Percentiles rank a stretch among this genome's conserved stretches.
Evolutionary conservation across 2,797 vertebrate species (phyloP).

Genomic region (Tinamus major): DNA sequence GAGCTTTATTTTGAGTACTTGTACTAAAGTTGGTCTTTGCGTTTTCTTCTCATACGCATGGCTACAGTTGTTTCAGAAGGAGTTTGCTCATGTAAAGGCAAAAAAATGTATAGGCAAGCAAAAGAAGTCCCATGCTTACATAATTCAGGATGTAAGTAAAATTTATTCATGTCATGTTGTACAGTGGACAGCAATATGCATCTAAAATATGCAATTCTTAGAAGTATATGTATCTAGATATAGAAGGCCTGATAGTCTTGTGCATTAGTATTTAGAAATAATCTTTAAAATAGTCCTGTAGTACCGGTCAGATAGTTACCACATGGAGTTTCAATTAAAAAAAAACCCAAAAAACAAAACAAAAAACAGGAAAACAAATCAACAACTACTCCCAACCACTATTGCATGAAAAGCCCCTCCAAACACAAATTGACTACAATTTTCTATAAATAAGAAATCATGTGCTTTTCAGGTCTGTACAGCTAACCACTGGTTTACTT

Average conservation of each 20-base stretch:
- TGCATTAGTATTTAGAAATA: conserved; percentile 11
- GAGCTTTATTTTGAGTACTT: neutral
- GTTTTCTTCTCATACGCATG: neutral
- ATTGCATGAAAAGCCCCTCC: neutral
- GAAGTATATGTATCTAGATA: neutral
- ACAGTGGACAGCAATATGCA: neutral
- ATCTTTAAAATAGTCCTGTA: conserved; percentile 15
- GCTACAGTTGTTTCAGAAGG: neutral
- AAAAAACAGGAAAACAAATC: neutral
- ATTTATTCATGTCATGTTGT: neutral
- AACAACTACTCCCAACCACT: conserved; percentile 23
- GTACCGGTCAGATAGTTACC: conserved; percentile 8
- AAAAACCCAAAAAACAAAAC: no score
- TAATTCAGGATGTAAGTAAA: neutral
- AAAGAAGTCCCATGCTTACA: neutral
- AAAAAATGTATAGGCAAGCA: neutral
- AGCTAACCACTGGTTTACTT: neutral
- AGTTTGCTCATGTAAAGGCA: neutral
- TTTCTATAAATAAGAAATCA: conserved; percentile 47
- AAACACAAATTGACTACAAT: neutral
- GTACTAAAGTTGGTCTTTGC: neutral
- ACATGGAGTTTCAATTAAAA: neutral
- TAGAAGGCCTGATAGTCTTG: neutral
- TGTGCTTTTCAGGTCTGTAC: neutral
- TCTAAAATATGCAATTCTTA: neutral